These are phyloP conservation scores for Quiscalus mexicanus DNA, from an alignment of 2,113 vertebrate genomes.

Conservation along the genomic window DNA sequence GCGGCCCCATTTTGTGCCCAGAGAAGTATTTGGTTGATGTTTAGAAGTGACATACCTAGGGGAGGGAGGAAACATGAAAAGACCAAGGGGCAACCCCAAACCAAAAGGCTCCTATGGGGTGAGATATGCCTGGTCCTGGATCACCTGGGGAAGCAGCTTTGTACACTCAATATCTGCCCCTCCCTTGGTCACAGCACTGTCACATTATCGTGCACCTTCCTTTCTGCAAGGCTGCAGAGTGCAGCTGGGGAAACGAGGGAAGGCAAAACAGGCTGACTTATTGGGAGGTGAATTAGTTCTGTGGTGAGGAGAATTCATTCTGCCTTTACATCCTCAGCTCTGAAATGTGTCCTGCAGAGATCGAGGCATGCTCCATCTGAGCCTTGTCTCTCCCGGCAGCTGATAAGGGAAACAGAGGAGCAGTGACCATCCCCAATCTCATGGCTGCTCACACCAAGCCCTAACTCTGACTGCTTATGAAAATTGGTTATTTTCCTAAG, in stretches of 20 bases:
- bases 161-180: background rate
- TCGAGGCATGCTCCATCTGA: background rate
- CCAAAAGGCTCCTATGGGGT: background rate
- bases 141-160: background rate
- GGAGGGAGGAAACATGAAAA: conserved; percentile 20
- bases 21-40: conserved; percentile 19
- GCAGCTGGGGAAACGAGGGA: background rate
- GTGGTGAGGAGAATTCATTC: background rate
- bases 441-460: background rate
- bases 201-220: background rate
- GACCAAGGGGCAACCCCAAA: conserved; percentile 1
- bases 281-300: background rate
- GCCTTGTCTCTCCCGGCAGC: background rate
- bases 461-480: background rate
- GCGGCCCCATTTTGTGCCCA: conserved; percentile 27
- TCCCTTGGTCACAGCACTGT: background rate
- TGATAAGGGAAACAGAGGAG: background rate
- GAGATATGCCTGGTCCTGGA: background rate
- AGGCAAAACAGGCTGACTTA: background rate
- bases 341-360: background rate
- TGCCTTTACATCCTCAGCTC: background rate
- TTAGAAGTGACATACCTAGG: conserved; percentile 29
- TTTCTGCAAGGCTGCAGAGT: background rate
- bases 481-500: background rate
- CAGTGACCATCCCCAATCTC: background rate